Percentiles rank a stretch among this genome's conserved stretches.
These are phyloP conservation scores for Crepidodera aurea DNA, from an alignment of 2,888 invertebrate genomes.

Conservation along the genomic window DNA sequence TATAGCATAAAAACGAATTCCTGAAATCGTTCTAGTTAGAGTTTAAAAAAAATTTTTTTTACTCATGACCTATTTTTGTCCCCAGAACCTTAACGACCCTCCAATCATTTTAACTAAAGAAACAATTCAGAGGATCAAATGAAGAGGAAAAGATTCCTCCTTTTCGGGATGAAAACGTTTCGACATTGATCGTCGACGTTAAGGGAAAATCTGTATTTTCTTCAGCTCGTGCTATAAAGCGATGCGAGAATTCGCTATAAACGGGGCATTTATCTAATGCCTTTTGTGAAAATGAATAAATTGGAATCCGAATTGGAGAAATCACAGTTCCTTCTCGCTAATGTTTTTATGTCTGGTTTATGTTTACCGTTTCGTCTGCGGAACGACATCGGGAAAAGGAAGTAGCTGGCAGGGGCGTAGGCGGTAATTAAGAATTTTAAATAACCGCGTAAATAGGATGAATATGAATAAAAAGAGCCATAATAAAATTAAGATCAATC, in stretches of 20 bases:
- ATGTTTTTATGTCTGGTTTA: constrained; percentile 24
- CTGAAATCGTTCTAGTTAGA: no score
- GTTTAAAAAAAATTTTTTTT: no score
- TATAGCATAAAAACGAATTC: no score
- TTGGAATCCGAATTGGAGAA: constrained; percentile 3
- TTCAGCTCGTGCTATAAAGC: neutral
- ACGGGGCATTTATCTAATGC: constrained; percentile 2
- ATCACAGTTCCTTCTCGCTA: constrained; percentile 6
- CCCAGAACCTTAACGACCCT: neutral
- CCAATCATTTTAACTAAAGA: neutral
- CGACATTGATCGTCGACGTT: no score
- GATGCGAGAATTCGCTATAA: neutral
- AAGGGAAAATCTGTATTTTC: neutral
- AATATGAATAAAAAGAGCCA: no score
- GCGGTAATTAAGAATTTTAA: neutral
- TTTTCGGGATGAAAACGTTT: neutral
- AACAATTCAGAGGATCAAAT: neutral
- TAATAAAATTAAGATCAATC: no score
- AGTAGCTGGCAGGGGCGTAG: neutral
- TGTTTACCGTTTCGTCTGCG: constrained; percentile 14
- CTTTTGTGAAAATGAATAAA: constrained; percentile 9
- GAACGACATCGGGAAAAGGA: neutral
- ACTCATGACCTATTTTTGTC: no score
- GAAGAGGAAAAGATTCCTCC: constrained; percentile 4
- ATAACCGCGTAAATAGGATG: no score